Evolutionary conservation across 2,113 vertebrate genomes (phyloP), one percentile per base, ranked within the genome.

Genomic region (Tinamus guttatus): DNA sequence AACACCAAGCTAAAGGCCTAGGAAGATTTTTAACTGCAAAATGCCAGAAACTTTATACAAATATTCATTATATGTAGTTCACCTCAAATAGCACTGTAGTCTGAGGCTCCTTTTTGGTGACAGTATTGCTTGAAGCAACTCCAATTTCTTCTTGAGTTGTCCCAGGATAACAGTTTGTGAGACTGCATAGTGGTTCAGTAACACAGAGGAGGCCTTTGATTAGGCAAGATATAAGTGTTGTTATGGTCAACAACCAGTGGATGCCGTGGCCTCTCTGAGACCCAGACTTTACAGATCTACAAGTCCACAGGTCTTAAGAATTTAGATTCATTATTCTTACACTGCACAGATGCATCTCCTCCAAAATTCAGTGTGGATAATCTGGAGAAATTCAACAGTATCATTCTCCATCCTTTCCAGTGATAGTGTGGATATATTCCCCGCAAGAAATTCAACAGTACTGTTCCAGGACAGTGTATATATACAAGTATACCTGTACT

Each of bases 261-360:
- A 56, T 25, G 7, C 13, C 56, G 15, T 5, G 10, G 3, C 2
- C 2, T 27, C 6, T n/a, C 34, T 52, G 14, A 1, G 0, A 52
- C 2, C 1, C 30, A 70, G 43, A 41, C 85, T 63, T 87, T 63
- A 86, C 4, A 34, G 52, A 80, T 2, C 0, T 3, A 0, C 17
- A 52, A 15, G 6, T 17, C 27, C 7, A 4, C 14, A 27, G 8
- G 2, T 77, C 3, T 70, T 38, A 43, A n/a, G 65, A 22, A 9
- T 47, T 78, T 67, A 78, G 5, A 40, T 5, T 75, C 13, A 4
- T 4, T 36, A 5, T 1, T 15, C 5, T 65, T 82, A 3, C 80
- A 4, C 9, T 54, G 3, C 17, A 22, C 2, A 54, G 7, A 25
- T 27, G 7, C 67, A 3, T 34, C 3, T 56, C 16, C 32, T 75